Conservation (phyloP, 2,113 vertebrate species). For the Hyperoodon ampullatus region DNA sequence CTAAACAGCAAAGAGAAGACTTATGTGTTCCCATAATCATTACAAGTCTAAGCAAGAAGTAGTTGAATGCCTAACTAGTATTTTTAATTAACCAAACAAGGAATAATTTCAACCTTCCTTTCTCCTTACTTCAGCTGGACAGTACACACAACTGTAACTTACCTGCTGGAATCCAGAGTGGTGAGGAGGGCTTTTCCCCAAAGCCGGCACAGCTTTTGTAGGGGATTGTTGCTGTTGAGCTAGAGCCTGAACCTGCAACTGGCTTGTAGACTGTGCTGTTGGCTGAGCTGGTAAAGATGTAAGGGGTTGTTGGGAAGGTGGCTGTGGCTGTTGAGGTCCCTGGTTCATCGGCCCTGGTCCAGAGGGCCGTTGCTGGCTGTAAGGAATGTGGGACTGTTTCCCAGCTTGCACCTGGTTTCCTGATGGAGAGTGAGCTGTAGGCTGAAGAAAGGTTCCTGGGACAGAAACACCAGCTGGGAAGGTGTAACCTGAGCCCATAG, state of each 20-base stretch:
- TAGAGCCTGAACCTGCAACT: slow-evolving; percentile 92
- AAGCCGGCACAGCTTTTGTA: slow-evolving; percentile 90
- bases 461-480: slow-evolving; percentile 95
- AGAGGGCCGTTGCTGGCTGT: slow-evolving; percentile 98
- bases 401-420: slow-evolving; percentile 92
- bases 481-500: slow-evolving; percentile 96
- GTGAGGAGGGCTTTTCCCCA: slow-evolving; percentile 96
- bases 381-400: slow-evolving; percentile 99
- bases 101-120: neutral
- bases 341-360: slow-evolving; percentile 92
- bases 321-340: slow-evolving; percentile 89
- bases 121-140: neutral
- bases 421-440: slow-evolving; percentile 91
- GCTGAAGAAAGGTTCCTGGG: slow-evolving; percentile 94
- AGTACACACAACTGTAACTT: neutral
- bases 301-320: slow-evolving; percentile 89
- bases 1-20: neutral
- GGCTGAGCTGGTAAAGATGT: slow-evolving; percentile 90
- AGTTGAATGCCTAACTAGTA: neutral
- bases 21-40: neutral
- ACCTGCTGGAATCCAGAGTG: slow-evolving; percentile 96
- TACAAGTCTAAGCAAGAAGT: neutral
- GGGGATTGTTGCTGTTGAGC: slow-evolving; percentile 93
- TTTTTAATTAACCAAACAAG: neutral
- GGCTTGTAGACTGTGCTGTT: slow-evolving; percentile 90